Conservation (phyloP, 2,888 invertebrate species). For the Melieria crassipennis region DNA sequence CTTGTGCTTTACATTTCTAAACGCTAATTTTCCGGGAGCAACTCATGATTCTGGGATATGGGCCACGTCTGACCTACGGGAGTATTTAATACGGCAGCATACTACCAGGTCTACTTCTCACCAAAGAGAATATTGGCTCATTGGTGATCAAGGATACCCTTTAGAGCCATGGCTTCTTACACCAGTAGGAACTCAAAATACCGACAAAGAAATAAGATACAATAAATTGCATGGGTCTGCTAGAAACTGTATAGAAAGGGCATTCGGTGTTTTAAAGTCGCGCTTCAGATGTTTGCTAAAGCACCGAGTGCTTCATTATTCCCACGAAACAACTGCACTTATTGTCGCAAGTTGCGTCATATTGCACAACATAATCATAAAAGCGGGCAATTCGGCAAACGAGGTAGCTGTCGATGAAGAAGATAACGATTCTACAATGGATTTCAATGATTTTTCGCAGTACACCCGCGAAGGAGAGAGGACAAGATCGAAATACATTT, state of each 20-base stretch:
- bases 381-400: not conserved
- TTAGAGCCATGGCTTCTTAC: not conserved
- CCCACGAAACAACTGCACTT: constrained; percentile 10
- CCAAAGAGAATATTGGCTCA: too few relatives aligned
- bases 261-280: constrained; percentile 16
- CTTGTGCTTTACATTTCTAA: too few relatives aligned
- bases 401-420: not conserved
- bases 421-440: not conserved
- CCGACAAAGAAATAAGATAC: not conserved
- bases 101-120: too few relatives aligned
- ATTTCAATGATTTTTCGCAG: not conserved
- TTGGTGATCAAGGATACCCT: too few relatives aligned
- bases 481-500: not conserved
- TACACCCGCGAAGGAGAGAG: constrained; percentile 9
- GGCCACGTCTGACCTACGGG: too few relatives aligned
- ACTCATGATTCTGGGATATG: too few relatives aligned
- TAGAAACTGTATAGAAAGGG: constrained; percentile 22
- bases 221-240: not conserved
- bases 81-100: too few relatives aligned
- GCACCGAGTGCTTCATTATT: constrained; percentile 6
- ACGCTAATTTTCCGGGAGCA: too few relatives aligned
- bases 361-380: constrained; percentile 11
- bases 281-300: constrained; percentile 17
- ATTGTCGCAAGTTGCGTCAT: constrained; percentile 1
- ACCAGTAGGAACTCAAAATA: not conserved